Conservation (phyloP, 2,888 invertebrate species). For the Leptodirus hochenwartii region DNA sequence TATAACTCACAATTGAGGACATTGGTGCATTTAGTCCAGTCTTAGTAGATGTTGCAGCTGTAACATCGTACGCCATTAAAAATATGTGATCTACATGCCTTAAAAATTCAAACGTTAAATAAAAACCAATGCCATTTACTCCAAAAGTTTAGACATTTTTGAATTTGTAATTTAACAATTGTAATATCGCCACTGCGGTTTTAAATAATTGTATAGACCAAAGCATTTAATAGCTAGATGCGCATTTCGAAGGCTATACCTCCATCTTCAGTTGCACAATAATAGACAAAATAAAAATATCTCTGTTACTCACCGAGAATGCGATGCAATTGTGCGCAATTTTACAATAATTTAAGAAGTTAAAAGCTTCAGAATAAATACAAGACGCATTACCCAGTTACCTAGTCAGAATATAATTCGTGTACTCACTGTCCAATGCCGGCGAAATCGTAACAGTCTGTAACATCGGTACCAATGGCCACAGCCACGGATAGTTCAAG, state of each 20-base stretch:
- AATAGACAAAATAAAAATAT: background rate
- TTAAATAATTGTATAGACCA: slow-evolving; percentile 1
- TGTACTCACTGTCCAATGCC: slow-evolving; percentile 22
- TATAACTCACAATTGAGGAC: slow-evolving; percentile 17
- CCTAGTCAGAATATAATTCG: too few species aligned
- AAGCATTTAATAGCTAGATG: background rate
- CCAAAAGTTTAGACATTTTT: too few species aligned
- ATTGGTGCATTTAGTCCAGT: slow-evolving; percentile 28
- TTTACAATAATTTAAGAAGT: background rate
- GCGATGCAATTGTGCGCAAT: background rate
- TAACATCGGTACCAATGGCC: slow-evolving; percentile 22
- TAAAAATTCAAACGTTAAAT: slow-evolving; percentile 10
- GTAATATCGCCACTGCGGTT: too few species aligned
- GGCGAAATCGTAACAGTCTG: slow-evolving; percentile 26
- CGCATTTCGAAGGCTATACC: too few species aligned
- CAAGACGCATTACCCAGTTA: background rate
- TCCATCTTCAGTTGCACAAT: too few species aligned
- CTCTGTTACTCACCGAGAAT: background rate
- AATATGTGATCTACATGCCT: slow-evolving; percentile 29
- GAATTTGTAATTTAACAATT: too few species aligned
- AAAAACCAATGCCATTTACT: too few species aligned
- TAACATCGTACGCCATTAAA: slow-evolving; percentile 33
- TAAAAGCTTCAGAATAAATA: too few species aligned
- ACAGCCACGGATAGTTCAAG: slow-evolving; percentile 30
- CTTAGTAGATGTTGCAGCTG: slow-evolving; percentile 17